Base-by-base conservation (phyloP, 2,888 invertebrate species). In the Drosophila buzzatii region DNA sequence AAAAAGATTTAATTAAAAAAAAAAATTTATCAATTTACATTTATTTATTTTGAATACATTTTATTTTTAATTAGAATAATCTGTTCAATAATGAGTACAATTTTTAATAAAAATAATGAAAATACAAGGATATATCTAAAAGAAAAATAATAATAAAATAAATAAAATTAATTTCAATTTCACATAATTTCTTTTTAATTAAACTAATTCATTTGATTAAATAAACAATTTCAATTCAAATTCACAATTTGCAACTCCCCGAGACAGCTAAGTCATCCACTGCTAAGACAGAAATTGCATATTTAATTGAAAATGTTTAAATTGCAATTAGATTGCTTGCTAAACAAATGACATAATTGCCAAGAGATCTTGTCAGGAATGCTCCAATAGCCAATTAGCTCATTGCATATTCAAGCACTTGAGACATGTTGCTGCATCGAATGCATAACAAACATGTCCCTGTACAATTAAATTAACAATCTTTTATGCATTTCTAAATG, bases 401-500 rank as follows among this genome's bases (percentile, higher is more conserved):
- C 58, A 65, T 69, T 76, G 76, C 39, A 33, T 20, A 44, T 62
- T 55, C 51, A 61, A 57, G 33, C 31, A 60, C 49, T 44, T 45
- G 49, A 42, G 37, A 44, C 53, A 66, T 45, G 75, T 14, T 35
- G 35, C 33, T 31, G 42, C 45, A 68, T 6, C 8, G 14, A 45
- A 33, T 35, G 16, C 16, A 16, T 39, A 6, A 20, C 45, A 6
- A 27, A 27, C 55, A 55, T 73, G 73, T 66, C 45, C 60, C 70
- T 70, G 77, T 78, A 61, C 75, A 71, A 79, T 74, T 74, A 68
- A 75, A 79, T 78, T 78, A 79, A 75, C 76, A 75, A 71, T 57
- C 58, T 73, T 81, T 81, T 73, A 81, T 79, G 76, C 68, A 64
- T 70, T 73, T 81, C 70, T 73, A 70, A 81, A 79, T 81, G 76